Base-by-base conservation (phyloP, 2,888 invertebrate genomes). In the Drepana falcataria region DNA sequence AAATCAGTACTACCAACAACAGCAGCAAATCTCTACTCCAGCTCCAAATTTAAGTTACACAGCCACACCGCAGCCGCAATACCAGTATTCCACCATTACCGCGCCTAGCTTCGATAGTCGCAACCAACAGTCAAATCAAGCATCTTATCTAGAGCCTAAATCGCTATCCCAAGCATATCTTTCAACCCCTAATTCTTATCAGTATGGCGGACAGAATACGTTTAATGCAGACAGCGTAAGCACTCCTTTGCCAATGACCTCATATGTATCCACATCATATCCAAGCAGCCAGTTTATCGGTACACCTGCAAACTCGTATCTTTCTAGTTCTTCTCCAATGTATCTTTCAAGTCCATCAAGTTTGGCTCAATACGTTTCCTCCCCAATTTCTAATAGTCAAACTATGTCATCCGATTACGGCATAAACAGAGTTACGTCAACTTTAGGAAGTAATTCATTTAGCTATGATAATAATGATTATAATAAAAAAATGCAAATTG, bases 21-120 rank as follows among this genome's bases (percentile, higher is more conserved):
- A 81, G 54, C 76, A 71, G 52, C 68, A 74, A 55, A 60, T 75
- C 51, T 83, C 88, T 21, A 89, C 90, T 5, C 86, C 81, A 63
- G 62, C 83, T 47, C 80, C 89, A 4, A 81, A 68, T 54, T 61
- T 81, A 57, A 79, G 83, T 35, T 90, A 90, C 59, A 85, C 90
- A 52, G 87, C 82, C 0, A 91, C 89, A 51, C 90, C 89, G 21
- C 86, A 83, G 59, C 87, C 89, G 48, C 85, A 81, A 55, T 88
- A 83, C 58, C 88, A 86, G 60, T 88, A 84, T 63, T 84, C 90
- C 7, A 86, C 87, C 7, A 73, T 77, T 48, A 65, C 82, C 35
- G 67, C 81, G 21, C 65, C 79, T 41, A 76, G 65, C 58, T 89
- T 82, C 59, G 86, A 87, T 55, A 81, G 65, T 59, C 70, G 59